A percentile compares a stretch with the other conserved stretches of the same genome.
phyloP scores from a whole-genome alignment of 2,888 invertebrate genomes.

The Philonicus albiceps region DNA sequence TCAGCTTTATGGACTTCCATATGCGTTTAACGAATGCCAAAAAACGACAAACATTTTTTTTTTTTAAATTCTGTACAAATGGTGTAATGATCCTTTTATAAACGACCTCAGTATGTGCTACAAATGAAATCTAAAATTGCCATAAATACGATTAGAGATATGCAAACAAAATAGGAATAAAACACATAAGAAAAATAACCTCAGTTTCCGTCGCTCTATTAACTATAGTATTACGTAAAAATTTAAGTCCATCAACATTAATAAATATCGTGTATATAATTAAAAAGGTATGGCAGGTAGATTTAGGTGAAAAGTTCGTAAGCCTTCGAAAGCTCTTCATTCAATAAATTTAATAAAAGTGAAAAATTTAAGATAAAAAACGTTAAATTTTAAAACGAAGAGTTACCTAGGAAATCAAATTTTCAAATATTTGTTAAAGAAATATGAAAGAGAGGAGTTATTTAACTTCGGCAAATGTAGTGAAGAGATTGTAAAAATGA shows the following conservation, averaged over 20 bases:
- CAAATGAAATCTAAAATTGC: conserved; percentile 52
- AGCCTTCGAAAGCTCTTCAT: not conserved
- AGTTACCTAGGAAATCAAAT: not conserved
- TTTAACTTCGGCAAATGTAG: not conserved
- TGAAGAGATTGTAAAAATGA: not conserved
- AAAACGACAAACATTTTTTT: not conserved
- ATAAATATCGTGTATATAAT: not conserved
- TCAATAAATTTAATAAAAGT: not conserved
- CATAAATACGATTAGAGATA: conserved; percentile 48
- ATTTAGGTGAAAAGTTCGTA: not conserved
- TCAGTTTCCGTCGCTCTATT: not conserved
- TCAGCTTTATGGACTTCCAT: not conserved
- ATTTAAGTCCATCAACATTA: not conserved
- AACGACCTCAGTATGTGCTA: conserved; percentile 46
- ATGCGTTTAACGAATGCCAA: not conserved
- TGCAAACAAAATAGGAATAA: not conserved
- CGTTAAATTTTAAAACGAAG: not conserved
- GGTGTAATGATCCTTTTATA: not conserved
- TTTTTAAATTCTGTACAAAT: not conserved
- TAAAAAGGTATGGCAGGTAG: not conserved
- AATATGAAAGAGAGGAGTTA: not conserved
- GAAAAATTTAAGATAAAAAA: not conserved
- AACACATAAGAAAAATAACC: not conserved
- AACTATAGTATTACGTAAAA: not conserved
- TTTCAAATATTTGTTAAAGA: not conserved